Conservation (phyloP, 2,797 vertebrate species). For the Semotilus atromaculatus region DNA sequence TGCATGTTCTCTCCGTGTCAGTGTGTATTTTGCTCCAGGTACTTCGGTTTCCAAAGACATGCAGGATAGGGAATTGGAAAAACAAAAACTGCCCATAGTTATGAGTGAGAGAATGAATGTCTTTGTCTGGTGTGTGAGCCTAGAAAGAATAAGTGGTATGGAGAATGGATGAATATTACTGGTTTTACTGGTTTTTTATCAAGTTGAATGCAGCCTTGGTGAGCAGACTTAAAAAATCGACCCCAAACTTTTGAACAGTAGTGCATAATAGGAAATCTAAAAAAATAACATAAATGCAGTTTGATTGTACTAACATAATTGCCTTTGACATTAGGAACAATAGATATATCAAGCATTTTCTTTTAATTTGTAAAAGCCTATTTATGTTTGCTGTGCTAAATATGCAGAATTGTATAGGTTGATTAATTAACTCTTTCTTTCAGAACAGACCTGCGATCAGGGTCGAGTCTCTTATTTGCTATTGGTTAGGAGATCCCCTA, state of each 20-base stretch:
- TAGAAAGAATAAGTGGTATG: not conserved
- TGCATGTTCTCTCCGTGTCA: not conserved
- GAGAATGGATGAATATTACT: not conserved
- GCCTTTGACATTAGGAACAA: slow-evolving; percentile 9
- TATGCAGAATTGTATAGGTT: not conserved
- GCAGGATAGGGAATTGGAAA: not conserved
- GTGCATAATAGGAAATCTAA: not conserved
- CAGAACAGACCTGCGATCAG: not conserved
- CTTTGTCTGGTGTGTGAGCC: not conserved
- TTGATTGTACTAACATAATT: no score
- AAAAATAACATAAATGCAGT: no score
- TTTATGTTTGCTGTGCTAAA: not conserved
- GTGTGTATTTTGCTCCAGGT: not conserved
- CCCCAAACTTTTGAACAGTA: not conserved
- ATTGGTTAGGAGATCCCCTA: slow-evolving; percentile 1
- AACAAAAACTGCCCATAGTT: not conserved
- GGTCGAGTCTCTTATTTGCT: not conserved
- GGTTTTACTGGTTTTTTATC: not conserved
- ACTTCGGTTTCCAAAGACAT: not conserved
- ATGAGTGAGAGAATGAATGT: not conserved
- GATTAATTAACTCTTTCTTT: not conserved
- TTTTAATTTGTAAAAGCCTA: not conserved
- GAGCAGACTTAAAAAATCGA: not conserved
- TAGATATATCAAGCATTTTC: not conserved
- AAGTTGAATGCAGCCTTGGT: not conserved